phyloP scores from a whole-genome alignment of 2,888 invertebrate species.

The Calephelis perditalis region DNA sequence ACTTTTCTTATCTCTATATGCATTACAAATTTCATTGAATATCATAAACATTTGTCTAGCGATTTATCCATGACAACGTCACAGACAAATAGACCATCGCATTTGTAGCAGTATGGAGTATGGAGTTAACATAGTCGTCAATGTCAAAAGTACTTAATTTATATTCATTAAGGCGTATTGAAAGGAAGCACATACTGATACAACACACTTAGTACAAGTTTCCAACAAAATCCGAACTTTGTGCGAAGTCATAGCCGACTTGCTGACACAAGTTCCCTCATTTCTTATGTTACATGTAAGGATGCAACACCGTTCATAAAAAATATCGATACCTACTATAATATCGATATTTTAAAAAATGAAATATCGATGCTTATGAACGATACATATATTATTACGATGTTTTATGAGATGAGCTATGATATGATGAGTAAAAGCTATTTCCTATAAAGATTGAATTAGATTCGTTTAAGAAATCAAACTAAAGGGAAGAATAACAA shows the following conservation, averaged over 20 bases:
- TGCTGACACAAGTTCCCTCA: background rate
- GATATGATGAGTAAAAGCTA: too few relatives aligned
- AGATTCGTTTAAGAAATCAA: too few relatives aligned
- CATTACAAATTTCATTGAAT: too few relatives aligned
- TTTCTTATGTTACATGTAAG: background rate
- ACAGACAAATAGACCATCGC: too few relatives aligned
- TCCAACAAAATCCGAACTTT: constrained; percentile 1
- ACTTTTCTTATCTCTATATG: too few relatives aligned
- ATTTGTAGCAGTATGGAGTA: background rate
- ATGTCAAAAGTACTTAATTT: constrained; percentile 4
- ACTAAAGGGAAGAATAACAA: too few relatives aligned
- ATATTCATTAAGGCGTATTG: background rate
- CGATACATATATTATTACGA: too few relatives aligned
- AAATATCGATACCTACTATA: background rate
- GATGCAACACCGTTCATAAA: background rate
- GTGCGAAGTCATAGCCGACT: background rate
- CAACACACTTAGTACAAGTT: constrained; percentile 1
- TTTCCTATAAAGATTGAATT: too few relatives aligned
- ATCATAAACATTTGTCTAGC: too few relatives aligned
- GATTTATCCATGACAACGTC: too few relatives aligned
- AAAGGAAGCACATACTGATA: background rate
- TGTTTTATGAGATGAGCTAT: too few relatives aligned
- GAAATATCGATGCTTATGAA: too few relatives aligned
- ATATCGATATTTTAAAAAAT: background rate
- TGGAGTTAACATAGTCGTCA: background rate